Base-by-base conservation (phyloP, 2,888 invertebrate species). In the Liposcelis brunnea region DNA sequence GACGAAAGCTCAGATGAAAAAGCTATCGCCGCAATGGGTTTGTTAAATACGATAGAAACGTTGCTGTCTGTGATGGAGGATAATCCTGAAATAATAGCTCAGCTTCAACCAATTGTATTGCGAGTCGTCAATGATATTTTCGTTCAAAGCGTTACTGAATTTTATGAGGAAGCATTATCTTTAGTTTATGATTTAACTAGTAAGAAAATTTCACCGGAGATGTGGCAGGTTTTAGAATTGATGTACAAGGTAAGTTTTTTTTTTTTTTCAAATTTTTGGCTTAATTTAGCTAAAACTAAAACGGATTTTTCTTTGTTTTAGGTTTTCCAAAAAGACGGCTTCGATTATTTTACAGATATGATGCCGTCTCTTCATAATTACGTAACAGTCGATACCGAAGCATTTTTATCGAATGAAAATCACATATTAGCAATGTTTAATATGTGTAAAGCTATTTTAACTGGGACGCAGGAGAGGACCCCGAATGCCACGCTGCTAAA, bases 341-440 rank as follows among this genome's bases (percentile, higher is more conserved):
- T 82, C 46, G 95, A 95, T 59, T 95, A 91, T 68, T 98, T 97
- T 63, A 79, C 81, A 49, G 98, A 98, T 58, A 91, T 98, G 83
- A 95, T 97, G 94, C 94, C 97, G 1, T 85, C 91, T 5, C 70
- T 99, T 26, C 94, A 98, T 65, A 95, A 97, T 66, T 99, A 94
- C 63, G 80, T 99, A 44, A 93, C 91, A 0, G 84, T 95, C 2
- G 97, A 97, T 61, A 91, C 93, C 1, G 77, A 81, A 47, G 86
- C 87, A 11, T 97, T 99, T 64, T 69, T 97, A 31, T 81, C 89
- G 1, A 83, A 91, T 59, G 85, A 89, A 56, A 81, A 87, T 60
- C 77, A 90, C 52, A 72, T 97, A 49, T 65, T 90, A 52, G 89
- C 89, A 40, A 81, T 95, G 64, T 90, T 85, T 61, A 87, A 91